Base-by-base conservation (phyloP, 2,113 vertebrate species). In the Steatornis caripensis region DNA sequence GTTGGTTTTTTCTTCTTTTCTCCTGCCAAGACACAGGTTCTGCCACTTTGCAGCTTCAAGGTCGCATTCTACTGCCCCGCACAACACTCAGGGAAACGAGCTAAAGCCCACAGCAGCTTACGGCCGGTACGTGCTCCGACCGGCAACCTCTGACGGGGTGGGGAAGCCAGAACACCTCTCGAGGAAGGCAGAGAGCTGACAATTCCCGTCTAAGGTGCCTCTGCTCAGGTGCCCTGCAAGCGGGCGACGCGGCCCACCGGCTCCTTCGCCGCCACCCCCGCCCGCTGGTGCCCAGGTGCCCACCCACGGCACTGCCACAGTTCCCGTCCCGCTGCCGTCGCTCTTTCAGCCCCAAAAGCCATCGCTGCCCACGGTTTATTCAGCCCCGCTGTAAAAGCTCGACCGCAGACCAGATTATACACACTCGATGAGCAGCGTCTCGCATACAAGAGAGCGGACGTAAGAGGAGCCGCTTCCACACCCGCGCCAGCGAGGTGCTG, bases 71-170 rank as follows among this genome's bases (percentile, higher is more conserved):
- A 8, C 36, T 13, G 48, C 30, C 39, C 20, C 1, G 0, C 49
- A 12, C 41, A 39, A 12, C 30, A 43, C 16, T 5, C 45, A 13
- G 15, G 2, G 12, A 39, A 36, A 20, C 0, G 8, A 5, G 36
- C 51, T 24, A 39, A 18, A 55, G 51, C 62, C 64, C 11, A 5
- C 1, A 32, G 12, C 78, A 65, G 34, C 46, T 43, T n/a, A n/a
- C n/a, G 10, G 36, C 3, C 3, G 2, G 27, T 34, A 6, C 8
- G 12, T 11, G 6, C 6, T 5, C 10, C 4, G 2, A 30, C 14
- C 6, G 1, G 23, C n/a, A 75, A 7, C 83, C 22, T 46, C 70
- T 26, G 21, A 32, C 2, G 13, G 17, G n/a, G 24, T 2, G 34
- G 12, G 32, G 39, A 17, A 53, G 34, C 26, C 51, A 26, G 37